phyloP scores from a whole-genome alignment of 2,113 vertebrate species.

The Lampris megalopsis region DNA sequence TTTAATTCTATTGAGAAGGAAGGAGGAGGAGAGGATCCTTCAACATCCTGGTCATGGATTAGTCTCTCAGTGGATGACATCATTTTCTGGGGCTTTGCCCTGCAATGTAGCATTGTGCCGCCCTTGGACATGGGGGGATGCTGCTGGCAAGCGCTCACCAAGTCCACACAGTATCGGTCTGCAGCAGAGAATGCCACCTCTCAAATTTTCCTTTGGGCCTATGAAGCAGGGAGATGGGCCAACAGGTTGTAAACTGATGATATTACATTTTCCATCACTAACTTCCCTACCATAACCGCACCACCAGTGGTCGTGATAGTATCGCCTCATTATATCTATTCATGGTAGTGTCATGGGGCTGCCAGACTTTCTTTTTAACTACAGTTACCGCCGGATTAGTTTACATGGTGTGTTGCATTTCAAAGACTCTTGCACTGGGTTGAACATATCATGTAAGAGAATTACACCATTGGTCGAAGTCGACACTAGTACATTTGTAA shows the following conservation, averaged over 20 bases:
- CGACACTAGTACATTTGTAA: background rate
- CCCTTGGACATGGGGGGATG: conserved; percentile 33
- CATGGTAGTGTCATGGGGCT: conserved; percentile 16
- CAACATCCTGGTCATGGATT: conserved; percentile 67
- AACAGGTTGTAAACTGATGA: conserved; percentile 53
- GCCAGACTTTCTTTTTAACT: conserved; percentile 17
- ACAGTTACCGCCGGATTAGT: background rate
- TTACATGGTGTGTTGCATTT: conserved; percentile 4
- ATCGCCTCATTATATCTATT: background rate
- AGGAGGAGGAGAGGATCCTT: conserved; percentile 46
- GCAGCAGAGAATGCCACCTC: conserved; percentile 47
- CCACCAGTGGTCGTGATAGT: conserved; percentile 25
- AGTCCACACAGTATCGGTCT: conserved; percentile 47
- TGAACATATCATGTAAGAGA: conserved; percentile 1
- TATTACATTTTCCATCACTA: conserved; percentile 25
- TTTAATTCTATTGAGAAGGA: conserved; percentile 45
- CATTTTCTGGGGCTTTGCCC: conserved; percentile 58
- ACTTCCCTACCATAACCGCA: conserved; percentile 37
- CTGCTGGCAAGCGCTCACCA: conserved; percentile 29
- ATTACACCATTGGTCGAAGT: background rate
- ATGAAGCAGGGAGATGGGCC: conserved; percentile 16
- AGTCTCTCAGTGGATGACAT: conserved; percentile 64
- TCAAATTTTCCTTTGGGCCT: conserved; percentile 53
- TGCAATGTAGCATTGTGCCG: conserved; percentile 58
- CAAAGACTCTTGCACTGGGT: background rate